Evolutionary conservation across 1,140 invertebrate species (phyloP), one percentile per base, ranked within the genome.

Genomic region (Sarcophaga peregrina): DNA sequence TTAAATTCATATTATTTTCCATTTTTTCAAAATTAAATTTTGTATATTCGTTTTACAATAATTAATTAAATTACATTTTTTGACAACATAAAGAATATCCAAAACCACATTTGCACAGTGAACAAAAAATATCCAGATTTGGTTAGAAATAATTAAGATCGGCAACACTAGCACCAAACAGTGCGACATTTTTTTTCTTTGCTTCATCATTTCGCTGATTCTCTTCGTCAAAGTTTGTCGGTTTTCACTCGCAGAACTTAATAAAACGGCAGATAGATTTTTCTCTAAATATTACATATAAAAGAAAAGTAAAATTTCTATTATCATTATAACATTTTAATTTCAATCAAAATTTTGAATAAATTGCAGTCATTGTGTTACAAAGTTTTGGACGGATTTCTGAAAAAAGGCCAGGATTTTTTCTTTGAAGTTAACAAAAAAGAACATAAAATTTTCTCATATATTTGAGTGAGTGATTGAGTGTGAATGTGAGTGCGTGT

Each of bases 341-440:
- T 76, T 78, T 82, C 25, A 82, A 78, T 82, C 82, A 82, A 82
- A 76, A 58, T 58, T 58, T 58, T n/a, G 15, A n/a, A 58, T 6
- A 58, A 58, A 20, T 68, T 68, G 54, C 6, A 62, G 15, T 37
- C 25, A 37, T 37, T 37, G 25, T 37, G 25, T 37, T 37, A 37
- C 25, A 62, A 62, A 62, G n/a, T 62, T 10, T n/a, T 62, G 4
- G 17, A 17, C 15, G 15, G 15, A 62, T n/a, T 62, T 62, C 15
- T 62, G 58, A 13, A n/a, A 58, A 17, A 68, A 68, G 20, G 62
- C 62, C n/a, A 20, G n/a, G n/a, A 20, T 68, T 17, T 2, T 68
- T 17, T 2, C 7, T 62, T 17, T 37, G 25, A 37, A 37, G 25
- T 37, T 37, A 37, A 37, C 25, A 37, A 37, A 68, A 68, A 68